Conservation (phyloP, 1,140 invertebrate genomes). For the Saccostrea glomerata region DNA sequence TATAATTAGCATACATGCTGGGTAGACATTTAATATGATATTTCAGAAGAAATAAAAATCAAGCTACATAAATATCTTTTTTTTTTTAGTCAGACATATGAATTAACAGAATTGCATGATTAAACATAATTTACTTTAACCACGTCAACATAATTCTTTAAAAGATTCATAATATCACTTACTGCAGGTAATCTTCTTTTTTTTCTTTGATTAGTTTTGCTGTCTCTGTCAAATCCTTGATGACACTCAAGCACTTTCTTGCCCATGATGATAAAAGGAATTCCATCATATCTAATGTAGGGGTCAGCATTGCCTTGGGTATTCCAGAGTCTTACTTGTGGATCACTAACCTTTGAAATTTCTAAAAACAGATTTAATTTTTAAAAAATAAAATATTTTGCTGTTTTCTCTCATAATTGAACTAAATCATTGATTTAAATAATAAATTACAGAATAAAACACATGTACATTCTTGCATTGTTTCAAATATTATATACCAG, state of each 20-base stretch:
- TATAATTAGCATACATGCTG: too few relatives aligned
- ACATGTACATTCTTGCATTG: too few relatives aligned
- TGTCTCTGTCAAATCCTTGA: neutral
- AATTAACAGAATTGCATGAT: neutral
- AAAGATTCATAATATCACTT: neutral
- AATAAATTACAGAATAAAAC: too few relatives aligned
- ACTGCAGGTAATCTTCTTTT: neutral
- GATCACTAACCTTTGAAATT: too few relatives aligned
- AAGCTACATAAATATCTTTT: too few relatives aligned
- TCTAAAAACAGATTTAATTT: too few relatives aligned
- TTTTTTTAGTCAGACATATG: neutral
- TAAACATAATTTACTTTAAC: neutral
- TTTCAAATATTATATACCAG: too few relatives aligned
- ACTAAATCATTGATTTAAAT: too few relatives aligned
- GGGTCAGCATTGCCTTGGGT: neutral
- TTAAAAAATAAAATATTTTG: too few relatives aligned
- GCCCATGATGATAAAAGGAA: neutral
- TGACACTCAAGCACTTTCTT: conserved; percentile 2
- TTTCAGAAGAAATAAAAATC: too few relatives aligned
- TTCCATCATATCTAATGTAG: neutral
- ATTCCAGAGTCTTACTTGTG: neutral
- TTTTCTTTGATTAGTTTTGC: neutral
- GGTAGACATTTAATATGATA: too few relatives aligned
- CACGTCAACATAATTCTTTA: neutral
- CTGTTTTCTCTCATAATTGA: too few relatives aligned